phyloP scores from a whole-genome alignment of 2,888 invertebrate species.

The Rhopalosiphum nymphaeae region DNA sequence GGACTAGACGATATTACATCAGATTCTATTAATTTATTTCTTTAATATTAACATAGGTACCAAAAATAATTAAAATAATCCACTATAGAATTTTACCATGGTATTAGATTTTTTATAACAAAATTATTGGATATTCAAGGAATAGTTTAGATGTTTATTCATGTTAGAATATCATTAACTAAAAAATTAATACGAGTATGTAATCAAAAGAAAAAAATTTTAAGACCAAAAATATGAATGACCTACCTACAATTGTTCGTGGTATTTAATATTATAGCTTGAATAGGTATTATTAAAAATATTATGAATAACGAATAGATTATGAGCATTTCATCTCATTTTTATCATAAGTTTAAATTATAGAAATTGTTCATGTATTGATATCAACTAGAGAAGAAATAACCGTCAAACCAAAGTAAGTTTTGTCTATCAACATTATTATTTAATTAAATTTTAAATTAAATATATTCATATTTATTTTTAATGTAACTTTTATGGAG shows the following conservation, averaged over 20 bases:
- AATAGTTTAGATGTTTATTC: neutral
- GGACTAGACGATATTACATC: conserved; percentile 28
- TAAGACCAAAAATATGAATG: neutral
- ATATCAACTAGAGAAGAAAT: neutral
- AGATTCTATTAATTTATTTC: neutral
- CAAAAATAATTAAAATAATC: conserved; percentile 1
- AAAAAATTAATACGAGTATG: neutral
- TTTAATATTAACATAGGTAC: neutral
- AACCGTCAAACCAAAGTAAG: neutral
- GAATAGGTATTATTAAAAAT: neutral
- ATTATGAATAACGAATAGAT: neutral
- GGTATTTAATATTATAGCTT: neutral
- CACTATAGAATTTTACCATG: neutral
- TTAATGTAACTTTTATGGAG: conserved; percentile 14
- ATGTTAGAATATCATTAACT: neutral
- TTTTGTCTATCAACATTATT: neutral
- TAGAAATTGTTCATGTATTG: neutral
- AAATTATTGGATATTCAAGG: neutral
- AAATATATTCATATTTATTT: conserved; percentile 6
- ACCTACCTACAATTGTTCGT: neutral
- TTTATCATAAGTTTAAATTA: neutral
- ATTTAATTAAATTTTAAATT: conserved; percentile 26
- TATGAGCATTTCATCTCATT: neutral
- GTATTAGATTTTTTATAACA: neutral
- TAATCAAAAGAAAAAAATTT: neutral